phyloP scores from a whole-genome alignment of 2,113 vertebrate species.

The Chaetura pelagica region DNA sequence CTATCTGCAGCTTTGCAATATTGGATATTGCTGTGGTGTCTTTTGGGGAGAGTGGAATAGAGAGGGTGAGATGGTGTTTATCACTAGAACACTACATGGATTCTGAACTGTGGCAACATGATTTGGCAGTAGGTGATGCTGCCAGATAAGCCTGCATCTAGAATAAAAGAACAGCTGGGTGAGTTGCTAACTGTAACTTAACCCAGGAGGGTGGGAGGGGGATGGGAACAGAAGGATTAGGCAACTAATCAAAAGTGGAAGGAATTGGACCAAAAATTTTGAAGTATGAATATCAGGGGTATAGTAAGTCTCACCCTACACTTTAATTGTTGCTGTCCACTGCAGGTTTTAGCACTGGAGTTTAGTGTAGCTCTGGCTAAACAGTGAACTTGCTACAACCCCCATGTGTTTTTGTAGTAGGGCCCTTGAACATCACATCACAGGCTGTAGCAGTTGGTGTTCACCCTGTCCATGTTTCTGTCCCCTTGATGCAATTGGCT shows the following conservation, averaged over 20 bases:
- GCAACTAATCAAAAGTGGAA: neutral
- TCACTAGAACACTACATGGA: accelerated
- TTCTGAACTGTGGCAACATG: accelerated
- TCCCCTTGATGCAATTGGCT: no score
- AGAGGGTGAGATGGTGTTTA: neutral
- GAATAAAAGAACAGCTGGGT: neutral
- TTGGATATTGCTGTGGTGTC: accelerated
- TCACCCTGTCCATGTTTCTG: accelerated
- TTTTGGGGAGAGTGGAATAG: neutral
- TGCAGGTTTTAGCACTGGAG: neutral
- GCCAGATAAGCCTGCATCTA: neutral
- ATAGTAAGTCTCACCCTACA: neutral
- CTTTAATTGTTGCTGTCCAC: neutral
- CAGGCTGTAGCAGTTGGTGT: neutral
- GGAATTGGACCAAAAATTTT: neutral
- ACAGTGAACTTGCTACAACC: neutral
- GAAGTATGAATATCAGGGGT: neutral
- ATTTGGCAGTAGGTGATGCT: neutral
- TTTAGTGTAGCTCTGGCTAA: neutral
- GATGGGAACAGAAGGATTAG: neutral
- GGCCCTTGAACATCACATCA: accelerated
- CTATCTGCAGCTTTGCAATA: neutral
- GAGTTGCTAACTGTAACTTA: neutral
- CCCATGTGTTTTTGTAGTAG: accelerated
- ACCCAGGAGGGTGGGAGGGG: neutral